Percentiles rank a stretch among this genome's conserved stretches.
These are phyloP conservation scores for Aphyosemion australe DNA, from an alignment of 2,113 vertebrate species.

Conservation along the genomic window DNA sequence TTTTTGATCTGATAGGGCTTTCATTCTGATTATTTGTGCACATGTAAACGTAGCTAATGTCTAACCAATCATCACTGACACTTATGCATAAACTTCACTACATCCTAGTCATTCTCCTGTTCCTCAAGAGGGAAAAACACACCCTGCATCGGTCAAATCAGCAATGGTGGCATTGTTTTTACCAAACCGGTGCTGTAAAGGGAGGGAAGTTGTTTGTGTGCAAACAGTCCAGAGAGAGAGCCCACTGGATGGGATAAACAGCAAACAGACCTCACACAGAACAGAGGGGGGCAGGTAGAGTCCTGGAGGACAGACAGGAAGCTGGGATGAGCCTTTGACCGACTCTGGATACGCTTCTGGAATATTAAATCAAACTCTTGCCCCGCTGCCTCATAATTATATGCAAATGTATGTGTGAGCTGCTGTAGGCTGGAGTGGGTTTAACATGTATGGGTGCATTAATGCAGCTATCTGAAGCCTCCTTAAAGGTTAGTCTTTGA, in stretches of 20 bases:
- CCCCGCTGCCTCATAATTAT: slow-evolving; percentile 16
- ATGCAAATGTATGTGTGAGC: slow-evolving; percentile 36
- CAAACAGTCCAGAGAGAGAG: slow-evolving; percentile 43
- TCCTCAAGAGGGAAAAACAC: slow-evolving; percentile 5
- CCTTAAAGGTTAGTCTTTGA: slow-evolving; percentile 18
- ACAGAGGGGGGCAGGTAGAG: neutral
- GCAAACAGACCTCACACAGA: slow-evolving; percentile 27
- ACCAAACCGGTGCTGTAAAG: slow-evolving; percentile 37
- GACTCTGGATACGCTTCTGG: neutral
- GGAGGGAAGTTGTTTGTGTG: slow-evolving; percentile 56
- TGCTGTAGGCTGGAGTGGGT: slow-evolving; percentile 26
- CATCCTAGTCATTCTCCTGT: neutral
- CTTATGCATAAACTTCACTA: neutral
- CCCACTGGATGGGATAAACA: slow-evolving; percentile 37
- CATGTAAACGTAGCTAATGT: too few species aligned
- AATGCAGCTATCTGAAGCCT: slow-evolving; percentile 21
- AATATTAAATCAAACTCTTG: slow-evolving; percentile 19
- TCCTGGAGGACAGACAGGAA: slow-evolving; percentile 8
- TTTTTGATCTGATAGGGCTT: too few species aligned
- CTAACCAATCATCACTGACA: neutral
- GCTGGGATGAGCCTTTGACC: slow-evolving; percentile 2
- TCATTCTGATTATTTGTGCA: too few species aligned
- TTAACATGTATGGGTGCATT: slow-evolving; percentile 18
- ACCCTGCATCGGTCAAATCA: slow-evolving; percentile 37
- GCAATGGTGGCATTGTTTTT: slow-evolving; percentile 17